phyloP scores from a whole-genome alignment of 2,113 vertebrate genomes.

The Notothenia coriiceps region DNA sequence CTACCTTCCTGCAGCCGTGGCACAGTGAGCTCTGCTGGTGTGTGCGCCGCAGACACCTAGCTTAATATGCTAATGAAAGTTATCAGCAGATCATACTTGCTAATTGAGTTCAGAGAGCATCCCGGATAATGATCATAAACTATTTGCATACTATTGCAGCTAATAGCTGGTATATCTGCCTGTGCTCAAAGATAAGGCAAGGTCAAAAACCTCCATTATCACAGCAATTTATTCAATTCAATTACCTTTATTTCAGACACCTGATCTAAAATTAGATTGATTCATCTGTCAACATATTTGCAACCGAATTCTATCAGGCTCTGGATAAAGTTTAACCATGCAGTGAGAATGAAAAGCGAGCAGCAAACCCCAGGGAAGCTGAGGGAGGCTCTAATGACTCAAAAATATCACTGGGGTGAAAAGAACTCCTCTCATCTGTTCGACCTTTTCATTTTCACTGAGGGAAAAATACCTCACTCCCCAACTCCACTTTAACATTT shows the following conservation, averaged over 20 bases:
- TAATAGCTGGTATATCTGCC: constrained; percentile 62
- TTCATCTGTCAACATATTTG: constrained; percentile 37
- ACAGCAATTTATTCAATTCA: constrained; percentile 72
- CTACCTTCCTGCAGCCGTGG: constrained; percentile 22
- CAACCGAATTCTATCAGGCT: not conserved
- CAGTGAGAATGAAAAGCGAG: constrained; percentile 16
- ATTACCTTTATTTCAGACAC: constrained; percentile 60
- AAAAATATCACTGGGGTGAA: constrained; percentile 39
- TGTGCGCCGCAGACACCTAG: constrained; percentile 34
- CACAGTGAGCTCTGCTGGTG: constrained; percentile 18
- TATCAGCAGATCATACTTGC: constrained; percentile 81
- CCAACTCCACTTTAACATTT: constrained; percentile 5
- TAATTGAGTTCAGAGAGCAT: constrained; percentile 84
- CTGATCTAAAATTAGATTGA: constrained; percentile 58
- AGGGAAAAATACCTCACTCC: not conserved
- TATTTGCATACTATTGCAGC: constrained; percentile 73
- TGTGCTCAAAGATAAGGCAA: constrained; percentile 75
- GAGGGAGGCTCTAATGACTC: constrained; percentile 40
- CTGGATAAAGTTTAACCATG: not conserved
- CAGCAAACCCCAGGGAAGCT: constrained; percentile 9
- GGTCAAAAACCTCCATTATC: constrained; percentile 70
- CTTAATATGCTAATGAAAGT: constrained; percentile 76
- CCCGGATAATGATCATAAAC: constrained; percentile 72
- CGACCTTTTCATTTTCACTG: constrained; percentile 26
- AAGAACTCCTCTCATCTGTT: constrained; percentile 19